A percentile compares a stretch with the other conserved stretches of the same genome.
Evolutionary conservation across 1,140 invertebrate genomes (phyloP).

Genomic region (Zaprionus nigranus): DNA sequence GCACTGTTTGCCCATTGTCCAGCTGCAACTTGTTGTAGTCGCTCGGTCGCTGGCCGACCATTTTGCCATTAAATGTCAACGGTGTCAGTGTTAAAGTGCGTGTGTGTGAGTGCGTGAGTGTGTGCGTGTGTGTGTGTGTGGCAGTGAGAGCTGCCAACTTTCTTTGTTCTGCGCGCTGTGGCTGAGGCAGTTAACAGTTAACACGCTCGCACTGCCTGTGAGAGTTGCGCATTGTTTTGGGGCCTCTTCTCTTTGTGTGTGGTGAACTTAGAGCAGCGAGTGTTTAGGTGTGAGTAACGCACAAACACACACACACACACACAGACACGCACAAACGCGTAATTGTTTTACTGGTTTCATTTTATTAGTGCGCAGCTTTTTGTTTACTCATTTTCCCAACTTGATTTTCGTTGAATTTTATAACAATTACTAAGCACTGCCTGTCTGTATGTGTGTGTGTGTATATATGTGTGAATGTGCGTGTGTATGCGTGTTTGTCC

Average conservation of each 20-base stretch:
- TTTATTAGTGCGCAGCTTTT: conserved; percentile 10
- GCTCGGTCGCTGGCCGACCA: conserved; percentile 8
- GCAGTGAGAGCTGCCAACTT: conserved; percentile 37
- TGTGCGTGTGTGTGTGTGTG: conserved; percentile 11
- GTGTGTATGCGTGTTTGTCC: conserved; percentile 9
- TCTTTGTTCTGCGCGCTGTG: conserved; percentile 23
- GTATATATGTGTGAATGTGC: no score
- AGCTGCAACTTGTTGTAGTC: conserved; percentile 55
- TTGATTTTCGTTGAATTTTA: conserved; percentile 3
- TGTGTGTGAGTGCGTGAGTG: background rate
- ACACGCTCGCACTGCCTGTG: conserved; percentile 28
- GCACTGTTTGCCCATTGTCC: conserved; percentile 39
- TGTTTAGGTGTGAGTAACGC: conserved; percentile 20
- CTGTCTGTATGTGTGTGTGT: background rate
- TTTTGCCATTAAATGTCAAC: conserved; percentile 44
- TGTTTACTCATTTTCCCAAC: background rate
- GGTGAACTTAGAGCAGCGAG: conserved; percentile 45
- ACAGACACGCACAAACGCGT: conserved; percentile 10
- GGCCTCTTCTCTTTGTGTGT: conserved; percentile 34
- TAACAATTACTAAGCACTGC: conserved; percentile 6
- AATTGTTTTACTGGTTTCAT: conserved; percentile 29
- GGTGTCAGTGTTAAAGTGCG: background rate
- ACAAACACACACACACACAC: background rate
- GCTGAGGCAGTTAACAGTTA: conserved; percentile 48
- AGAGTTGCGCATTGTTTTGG: conserved; percentile 51